Evolutionary conservation across 1,140 invertebrate species (phyloP).

Genomic region (Pissodes strobi): DNA sequence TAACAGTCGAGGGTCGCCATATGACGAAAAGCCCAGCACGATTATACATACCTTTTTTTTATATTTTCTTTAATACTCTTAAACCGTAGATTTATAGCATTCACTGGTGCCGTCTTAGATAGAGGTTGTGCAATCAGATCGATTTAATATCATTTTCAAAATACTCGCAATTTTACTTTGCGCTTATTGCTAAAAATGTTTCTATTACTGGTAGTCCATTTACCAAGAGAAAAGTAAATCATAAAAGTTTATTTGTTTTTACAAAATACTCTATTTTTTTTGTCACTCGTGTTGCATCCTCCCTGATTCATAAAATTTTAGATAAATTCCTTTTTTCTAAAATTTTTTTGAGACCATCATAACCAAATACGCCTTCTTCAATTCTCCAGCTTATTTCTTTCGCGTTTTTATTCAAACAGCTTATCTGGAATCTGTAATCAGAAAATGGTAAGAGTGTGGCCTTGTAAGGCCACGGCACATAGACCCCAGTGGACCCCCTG

Average conservation of each 20-base stretch:
- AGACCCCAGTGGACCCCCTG: no score
- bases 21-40: conserved; percentile 24
- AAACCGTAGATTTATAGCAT: conserved; percentile 16
- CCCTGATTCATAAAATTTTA: no score
- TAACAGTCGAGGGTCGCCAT: conserved; percentile 33
- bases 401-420: no score
- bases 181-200: conserved; percentile 1
- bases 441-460: no score
- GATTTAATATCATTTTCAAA: no score
- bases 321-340: no score
- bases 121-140: conserved; percentile 25
- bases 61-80: neutral
- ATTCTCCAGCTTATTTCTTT: no score
- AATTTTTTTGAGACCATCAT: no score
- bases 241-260: conserved; percentile 9
- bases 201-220: conserved; percentile 5
- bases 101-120: neutral
- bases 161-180: neutral
- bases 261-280: conserved; percentile 15
- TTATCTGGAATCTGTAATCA: no score
- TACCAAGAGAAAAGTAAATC: conserved; percentile 5
- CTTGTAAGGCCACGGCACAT: no score
- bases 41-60: neutral
- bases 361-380: no score
- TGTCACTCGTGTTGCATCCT: no score